These are phyloP conservation scores for Aselliscus stoliczkanus DNA, from an alignment of 2,797 vertebrate species.

Conservation along the genomic window DNA sequence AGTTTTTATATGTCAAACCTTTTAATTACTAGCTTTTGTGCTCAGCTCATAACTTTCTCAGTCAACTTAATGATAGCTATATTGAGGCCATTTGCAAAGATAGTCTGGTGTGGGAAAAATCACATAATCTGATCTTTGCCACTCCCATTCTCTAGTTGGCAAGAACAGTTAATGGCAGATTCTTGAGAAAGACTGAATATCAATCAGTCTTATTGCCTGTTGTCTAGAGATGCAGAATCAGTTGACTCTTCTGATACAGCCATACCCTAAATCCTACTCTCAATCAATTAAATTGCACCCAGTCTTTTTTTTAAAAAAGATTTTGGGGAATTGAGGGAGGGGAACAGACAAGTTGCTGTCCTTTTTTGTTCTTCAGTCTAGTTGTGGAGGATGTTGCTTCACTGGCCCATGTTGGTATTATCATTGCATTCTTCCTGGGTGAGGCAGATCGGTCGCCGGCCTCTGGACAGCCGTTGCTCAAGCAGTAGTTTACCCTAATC, in stretches of 20 bases:
- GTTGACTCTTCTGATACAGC: background rate
- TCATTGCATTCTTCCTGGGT: too few relatives aligned
- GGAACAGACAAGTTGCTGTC: too few relatives aligned
- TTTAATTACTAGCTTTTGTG: background rate
- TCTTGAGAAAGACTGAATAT: background rate
- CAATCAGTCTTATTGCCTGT: background rate
- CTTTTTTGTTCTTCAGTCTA: too few relatives aligned
- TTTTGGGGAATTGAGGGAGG: too few relatives aligned
- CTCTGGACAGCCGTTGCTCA: too few relatives aligned
- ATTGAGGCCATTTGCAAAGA: background rate
- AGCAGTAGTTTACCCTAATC: too few relatives aligned
- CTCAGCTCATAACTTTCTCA: background rate
- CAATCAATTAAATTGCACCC: background rate
- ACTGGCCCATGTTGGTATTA: too few relatives aligned
- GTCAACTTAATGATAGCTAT: background rate
- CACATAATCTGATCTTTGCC: background rate
- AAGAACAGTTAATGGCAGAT: background rate
- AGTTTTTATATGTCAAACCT: background rate
- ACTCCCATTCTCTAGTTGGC: background rate
- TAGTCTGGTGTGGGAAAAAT: background rate
- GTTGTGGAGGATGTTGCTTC: too few relatives aligned
- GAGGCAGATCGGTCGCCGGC: too few relatives aligned
- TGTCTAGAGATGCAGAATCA: background rate
- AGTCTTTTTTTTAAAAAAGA: too few relatives aligned
- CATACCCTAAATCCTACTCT: background rate